Percentiles rank a stretch among this genome's conserved stretches.
Evolutionary conservation across 2,888 invertebrate species (phyloP).

Genomic region (Rhogogaster chlorosoma): DNA sequence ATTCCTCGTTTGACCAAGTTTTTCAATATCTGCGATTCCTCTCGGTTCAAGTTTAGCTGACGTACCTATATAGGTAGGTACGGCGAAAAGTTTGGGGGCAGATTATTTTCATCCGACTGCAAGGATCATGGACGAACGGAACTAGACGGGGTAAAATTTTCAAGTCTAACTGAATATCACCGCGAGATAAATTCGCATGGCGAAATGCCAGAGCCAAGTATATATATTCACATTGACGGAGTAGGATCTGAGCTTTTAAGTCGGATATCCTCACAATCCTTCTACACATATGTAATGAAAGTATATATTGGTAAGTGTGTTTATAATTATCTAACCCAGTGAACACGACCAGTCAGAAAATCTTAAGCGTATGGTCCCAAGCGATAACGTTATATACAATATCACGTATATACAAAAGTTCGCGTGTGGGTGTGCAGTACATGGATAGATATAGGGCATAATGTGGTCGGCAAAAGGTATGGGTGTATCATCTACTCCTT

Average conservation of each 20-base stretch:
- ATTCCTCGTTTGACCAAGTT: constrained; percentile 62
- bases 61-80: background rate
- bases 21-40: constrained; percentile 71
- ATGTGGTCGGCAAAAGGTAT: background rate
- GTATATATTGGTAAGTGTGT: constrained; percentile 3
- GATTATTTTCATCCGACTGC: background rate
- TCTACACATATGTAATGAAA: constrained; percentile 25
- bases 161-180: background rate
- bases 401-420: background rate
- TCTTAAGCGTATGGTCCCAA: constrained; percentile 35
- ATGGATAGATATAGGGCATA: background rate
- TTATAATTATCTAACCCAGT: constrained; percentile 48
- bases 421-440: background rate
- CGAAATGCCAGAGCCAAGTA: constrained; percentile 23
- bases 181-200: background rate
- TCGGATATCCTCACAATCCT: background rate
- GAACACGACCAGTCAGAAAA: constrained; percentile 15
- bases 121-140: background rate
- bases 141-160: background rate
- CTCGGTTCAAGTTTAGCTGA: background rate
- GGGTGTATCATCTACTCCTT: background rate
- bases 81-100: background rate
- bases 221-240: background rate
- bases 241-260: background rate
- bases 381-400: constrained; percentile 35